phyloP scores from a whole-genome alignment of 2,113 vertebrate genomes.

The Psammodynastes pulverulentus region DNA sequence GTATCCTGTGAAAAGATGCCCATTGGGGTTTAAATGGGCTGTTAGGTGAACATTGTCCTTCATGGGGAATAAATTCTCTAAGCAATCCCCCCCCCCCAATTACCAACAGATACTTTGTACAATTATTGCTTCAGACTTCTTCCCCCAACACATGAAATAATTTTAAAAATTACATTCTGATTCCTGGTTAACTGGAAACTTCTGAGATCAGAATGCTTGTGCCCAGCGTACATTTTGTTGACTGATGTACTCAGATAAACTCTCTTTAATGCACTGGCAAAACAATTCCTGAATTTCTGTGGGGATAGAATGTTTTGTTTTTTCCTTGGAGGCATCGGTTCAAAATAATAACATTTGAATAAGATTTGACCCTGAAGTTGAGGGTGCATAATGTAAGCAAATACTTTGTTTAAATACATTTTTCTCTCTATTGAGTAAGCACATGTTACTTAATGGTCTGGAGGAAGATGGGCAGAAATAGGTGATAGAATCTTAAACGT shows the following conservation, averaged over 20 bases:
- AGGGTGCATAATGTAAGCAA: neutral
- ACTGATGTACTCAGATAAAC: slow-evolving; percentile 8
- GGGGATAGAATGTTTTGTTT: neutral
- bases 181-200: neutral
- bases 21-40: neutral
- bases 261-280: slow-evolving; percentile 3
- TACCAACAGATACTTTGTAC: neutral
- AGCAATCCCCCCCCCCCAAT: too few species aligned
- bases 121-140: slow-evolving; percentile 1
- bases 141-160: neutral
- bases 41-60: neutral
- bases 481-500: neutral
- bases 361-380: neutral
- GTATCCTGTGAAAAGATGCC: neutral
- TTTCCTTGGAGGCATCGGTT: neutral
- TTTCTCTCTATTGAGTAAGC: neutral
- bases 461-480: neutral
- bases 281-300: neutral
- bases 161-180: slow-evolving; percentile 1
- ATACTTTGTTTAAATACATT: neutral
- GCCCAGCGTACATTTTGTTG: slow-evolving; percentile 14
- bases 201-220: neutral
- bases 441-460: neutral
- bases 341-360: neutral
- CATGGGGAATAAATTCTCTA: neutral